phyloP scores from a whole-genome alignment of 2,113 vertebrate species.

The Nannospalax galili region DNA sequence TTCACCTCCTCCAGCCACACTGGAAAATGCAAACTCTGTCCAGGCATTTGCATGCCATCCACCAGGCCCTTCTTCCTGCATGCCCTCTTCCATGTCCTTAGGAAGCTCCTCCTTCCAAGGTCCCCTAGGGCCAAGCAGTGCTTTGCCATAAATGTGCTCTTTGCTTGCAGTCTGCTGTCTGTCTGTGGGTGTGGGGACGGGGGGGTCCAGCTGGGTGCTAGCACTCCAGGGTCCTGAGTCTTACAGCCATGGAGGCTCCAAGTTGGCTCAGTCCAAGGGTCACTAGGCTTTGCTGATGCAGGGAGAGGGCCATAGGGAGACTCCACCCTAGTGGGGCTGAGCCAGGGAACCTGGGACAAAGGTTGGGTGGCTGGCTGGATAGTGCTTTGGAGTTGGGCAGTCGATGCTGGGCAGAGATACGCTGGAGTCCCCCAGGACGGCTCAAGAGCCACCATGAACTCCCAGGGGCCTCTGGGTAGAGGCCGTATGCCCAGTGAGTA shows the following conservation, averaged over 20 bases:
- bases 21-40: conserved; percentile 60
- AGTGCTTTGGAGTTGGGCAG: conserved; percentile 45
- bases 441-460: conserved; percentile 64
- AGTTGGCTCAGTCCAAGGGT: conserved; percentile 73
- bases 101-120: not conserved
- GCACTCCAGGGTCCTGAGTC: not conserved
- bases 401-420: conserved; percentile 34
- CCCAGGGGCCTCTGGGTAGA: conserved; percentile 50
- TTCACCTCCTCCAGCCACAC: not conserved
- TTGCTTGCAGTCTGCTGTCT: conserved; percentile 40
- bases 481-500: conserved; percentile 52
- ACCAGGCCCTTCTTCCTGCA: conserved; percentile 5
- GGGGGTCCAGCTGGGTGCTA: not conserved
- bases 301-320: conserved; percentile 43
- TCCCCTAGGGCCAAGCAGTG: not conserved
- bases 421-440: not conserved
- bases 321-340: conserved; percentile 65
- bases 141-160: conserved; percentile 57
- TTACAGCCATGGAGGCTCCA: not conserved
- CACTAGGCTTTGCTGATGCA: conserved; percentile 72
- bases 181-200: not conserved
- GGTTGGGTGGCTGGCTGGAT: conserved; percentile 56
- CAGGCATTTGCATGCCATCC: conserved; percentile 62
- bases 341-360: conserved; percentile 67
- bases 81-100: not conserved